Evolutionary conservation across 2,797 vertebrate genomes (phyloP).

Genomic region (Petrocephalus sullivani): DNA sequence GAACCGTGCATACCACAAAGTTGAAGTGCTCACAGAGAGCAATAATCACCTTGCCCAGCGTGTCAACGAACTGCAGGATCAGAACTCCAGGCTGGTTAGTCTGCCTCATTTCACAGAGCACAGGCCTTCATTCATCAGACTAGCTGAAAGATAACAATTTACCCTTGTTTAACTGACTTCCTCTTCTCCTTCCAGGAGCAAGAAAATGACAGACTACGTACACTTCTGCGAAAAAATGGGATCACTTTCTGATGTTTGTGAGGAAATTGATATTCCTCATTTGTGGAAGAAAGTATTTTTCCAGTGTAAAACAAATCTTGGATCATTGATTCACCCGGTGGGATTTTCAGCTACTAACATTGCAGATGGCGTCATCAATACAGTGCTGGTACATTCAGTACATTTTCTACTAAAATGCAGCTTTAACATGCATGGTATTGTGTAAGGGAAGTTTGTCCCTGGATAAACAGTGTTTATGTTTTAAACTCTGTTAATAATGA

Average conservation of each 20-base stretch:
- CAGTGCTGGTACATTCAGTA: not conserved
- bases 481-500: not conserved
- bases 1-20: slow-evolving; percentile 72
- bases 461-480: not conserved
- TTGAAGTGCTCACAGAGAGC: slow-evolving; percentile 75
- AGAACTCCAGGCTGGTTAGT: slow-evolving; percentile 36
- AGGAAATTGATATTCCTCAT: not conserved
- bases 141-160: not conserved
- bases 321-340: not conserved
- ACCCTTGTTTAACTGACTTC: not conserved
- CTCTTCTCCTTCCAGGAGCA: slow-evolving; percentile 60
- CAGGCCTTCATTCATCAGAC: not conserved
- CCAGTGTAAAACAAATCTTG: not conserved
- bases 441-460: not conserved
- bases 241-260: slow-evolving; percentile 41
- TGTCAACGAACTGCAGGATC: slow-evolving; percentile 75
- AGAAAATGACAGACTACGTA: slow-evolving; percentile 75
- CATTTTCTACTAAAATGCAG: not conserved
- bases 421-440: not conserved
- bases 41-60: slow-evolving; percentile 72
- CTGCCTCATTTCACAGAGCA: not conserved
- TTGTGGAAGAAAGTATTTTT: not conserved
- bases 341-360: not conserved
- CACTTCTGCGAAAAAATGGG: slow-evolving; percentile 67
- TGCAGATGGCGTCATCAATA: not conserved